A percentile compares a stretch with the other conserved stretches of the same genome.
Evolutionary conservation across 2,113 vertebrate genomes (phyloP).

Genomic region (Ardeotis arabs): DNA sequence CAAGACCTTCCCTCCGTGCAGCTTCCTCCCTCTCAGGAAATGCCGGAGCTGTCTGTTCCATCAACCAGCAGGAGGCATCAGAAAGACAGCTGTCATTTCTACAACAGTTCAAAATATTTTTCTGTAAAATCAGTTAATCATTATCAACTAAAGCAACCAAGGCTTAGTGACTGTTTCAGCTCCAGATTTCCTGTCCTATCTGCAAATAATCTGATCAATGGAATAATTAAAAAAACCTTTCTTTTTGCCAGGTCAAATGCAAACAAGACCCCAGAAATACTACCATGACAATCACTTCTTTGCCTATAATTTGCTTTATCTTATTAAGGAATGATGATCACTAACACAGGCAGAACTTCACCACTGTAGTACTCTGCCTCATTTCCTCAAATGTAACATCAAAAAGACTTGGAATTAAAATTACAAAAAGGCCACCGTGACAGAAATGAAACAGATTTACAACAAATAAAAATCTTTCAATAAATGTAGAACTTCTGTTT

Average conservation of each 20-base stretch:
- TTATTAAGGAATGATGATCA: neutral
- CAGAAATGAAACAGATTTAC: neutral
- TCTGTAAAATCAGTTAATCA: slow-evolving; percentile 1
- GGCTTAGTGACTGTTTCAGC: neutral
- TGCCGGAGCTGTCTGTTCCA: slow-evolving; percentile 23
- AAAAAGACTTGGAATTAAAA: neutral
- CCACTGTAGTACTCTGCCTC: neutral
- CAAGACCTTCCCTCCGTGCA: neutral
- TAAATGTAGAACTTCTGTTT: neutral
- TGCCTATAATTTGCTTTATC: neutral
- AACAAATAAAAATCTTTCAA: neutral
- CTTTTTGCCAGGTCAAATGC: neutral
- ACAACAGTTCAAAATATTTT: neutral
- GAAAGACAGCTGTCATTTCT: slow-evolving; percentile 59
- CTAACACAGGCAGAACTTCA: neutral
- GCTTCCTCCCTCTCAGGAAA: neutral
- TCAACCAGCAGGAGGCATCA: slow-evolving; percentile 47
- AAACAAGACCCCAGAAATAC: neutral
- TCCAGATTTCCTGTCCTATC: slow-evolving; percentile 7
- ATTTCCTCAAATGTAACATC: neutral
- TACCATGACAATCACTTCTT: neutral
- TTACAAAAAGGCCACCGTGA: neutral
- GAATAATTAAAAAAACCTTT: neutral
- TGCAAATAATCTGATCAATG: neutral
- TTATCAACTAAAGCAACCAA: neutral